A percentile compares a stretch with the other conserved stretches of the same genome.
Conservation (phyloP, 2,113 vertebrate genomes). For the Junco hyemalis region DNA sequence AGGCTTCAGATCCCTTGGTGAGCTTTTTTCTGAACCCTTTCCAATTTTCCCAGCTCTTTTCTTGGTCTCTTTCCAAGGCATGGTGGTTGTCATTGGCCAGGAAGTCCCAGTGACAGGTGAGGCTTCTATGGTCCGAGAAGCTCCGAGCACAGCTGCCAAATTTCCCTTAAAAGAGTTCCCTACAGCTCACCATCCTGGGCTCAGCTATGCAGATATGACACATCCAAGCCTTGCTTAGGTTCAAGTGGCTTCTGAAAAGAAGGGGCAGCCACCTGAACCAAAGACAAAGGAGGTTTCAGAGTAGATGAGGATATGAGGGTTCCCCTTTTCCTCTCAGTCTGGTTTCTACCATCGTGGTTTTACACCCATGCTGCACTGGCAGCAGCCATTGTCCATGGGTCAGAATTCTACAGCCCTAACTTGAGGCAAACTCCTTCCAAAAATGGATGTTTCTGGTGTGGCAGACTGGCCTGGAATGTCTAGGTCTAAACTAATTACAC, state of each 20-base stretch:
- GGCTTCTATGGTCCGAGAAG: not conserved
- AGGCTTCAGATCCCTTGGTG: not conserved
- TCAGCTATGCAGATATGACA: not conserved
- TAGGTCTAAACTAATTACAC: conserved; percentile 46
- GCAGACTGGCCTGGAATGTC: conserved; percentile 33
- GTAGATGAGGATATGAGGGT: not conserved
- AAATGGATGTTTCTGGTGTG: conserved; percentile 6
- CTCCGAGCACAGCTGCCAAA: not conserved
- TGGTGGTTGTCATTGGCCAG: not conserved
- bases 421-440: conserved; percentile 8
- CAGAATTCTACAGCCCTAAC: not conserved
- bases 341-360: not conserved
- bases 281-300: not conserved
- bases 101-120: not conserved
- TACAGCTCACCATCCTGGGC: not conserved
- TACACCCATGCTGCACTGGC: not conserved
- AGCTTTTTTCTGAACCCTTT: not conserved
- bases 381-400: not conserved
- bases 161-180: not conserved
- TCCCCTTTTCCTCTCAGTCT: not conserved
- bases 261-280: not conserved
- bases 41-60: not conserved
- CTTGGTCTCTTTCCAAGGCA: not conserved
- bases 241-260: not conserved
- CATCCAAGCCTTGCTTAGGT: not conserved